Conservation (phyloP, 2,113 vertebrate species). For the Ceyx margarethae region DNA sequence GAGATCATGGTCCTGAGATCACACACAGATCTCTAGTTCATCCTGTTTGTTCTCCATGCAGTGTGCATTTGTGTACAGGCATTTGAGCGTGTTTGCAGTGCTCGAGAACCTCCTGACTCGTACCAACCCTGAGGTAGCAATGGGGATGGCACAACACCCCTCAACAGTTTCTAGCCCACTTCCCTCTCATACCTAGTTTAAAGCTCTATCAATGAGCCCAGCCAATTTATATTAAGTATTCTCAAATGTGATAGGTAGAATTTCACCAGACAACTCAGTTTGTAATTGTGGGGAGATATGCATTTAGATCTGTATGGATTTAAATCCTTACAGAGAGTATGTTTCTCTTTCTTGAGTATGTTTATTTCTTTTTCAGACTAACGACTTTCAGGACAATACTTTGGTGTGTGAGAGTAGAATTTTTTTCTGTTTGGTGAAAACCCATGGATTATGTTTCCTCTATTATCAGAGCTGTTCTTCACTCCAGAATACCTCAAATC, state of each 20-base stretch:
- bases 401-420: neutral
- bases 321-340: neutral
- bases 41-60: too few species aligned
- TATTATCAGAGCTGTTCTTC: neutral
- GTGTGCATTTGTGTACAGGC: too few species aligned
- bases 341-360: neutral
- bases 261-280: neutral
- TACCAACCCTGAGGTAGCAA: too few species aligned
- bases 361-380: neutral
- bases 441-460: neutral
- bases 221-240: neutral
- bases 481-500: neutral
- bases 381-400: neutral
- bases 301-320: neutral
- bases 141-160: too few species aligned
- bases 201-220: too few species aligned
- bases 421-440: neutral
- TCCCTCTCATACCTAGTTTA: too few species aligned
- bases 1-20: too few species aligned
- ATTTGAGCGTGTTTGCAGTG: too few species aligned
- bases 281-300: rapidly evolving
- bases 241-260: neutral
- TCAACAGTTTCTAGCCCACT: too few species aligned
- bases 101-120: too few species aligned
- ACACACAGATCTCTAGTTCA: too few species aligned